These are phyloP conservation scores for Apis mellifera DNA, from an alignment of 1,140 invertebrate species.

Conservation along the genomic window DNA sequence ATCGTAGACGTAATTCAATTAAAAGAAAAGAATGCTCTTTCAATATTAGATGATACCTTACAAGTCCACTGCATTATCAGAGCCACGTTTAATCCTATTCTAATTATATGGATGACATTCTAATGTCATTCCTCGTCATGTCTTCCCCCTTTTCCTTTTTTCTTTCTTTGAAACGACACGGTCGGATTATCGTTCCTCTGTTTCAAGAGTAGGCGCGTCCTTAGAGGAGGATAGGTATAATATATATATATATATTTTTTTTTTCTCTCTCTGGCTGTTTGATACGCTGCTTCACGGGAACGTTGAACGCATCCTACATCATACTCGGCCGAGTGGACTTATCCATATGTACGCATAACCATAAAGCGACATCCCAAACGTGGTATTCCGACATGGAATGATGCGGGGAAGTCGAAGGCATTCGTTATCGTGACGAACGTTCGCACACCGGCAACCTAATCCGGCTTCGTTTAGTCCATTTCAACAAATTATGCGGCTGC, in stretches of 20 bases:
- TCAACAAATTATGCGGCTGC: conserved; percentile 38
- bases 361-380: conserved; percentile 68
- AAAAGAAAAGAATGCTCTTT: too few relatives aligned
- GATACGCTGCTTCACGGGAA: conserved; percentile 10
- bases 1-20: too few relatives aligned
- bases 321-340: conserved; percentile 24
- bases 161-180: not conserved
- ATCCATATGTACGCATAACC: conserved; percentile 66
- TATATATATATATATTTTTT: conserved; percentile 8
- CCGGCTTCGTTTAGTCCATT: conserved; percentile 9
- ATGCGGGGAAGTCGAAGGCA: conserved; percentile 19
- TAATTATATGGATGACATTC: conserved; percentile 58
- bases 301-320: conserved; percentile 39
- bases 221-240: conserved; percentile 25
- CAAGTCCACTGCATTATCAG: not conserved
- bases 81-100: conserved; percentile 35
- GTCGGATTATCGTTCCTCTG: conserved; percentile 40
- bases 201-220: conserved; percentile 53
- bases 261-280: not conserved
- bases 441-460: conserved; percentile 17
- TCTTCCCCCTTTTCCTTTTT: conserved; percentile 4
- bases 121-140: conserved; percentile 51
- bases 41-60: too few relatives aligned
- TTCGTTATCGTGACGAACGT: conserved; percentile 56
- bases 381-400: conserved; percentile 50